phyloP scores from a whole-genome alignment of 2,888 invertebrate species.

The Hydrotaea diabolus region DNA sequence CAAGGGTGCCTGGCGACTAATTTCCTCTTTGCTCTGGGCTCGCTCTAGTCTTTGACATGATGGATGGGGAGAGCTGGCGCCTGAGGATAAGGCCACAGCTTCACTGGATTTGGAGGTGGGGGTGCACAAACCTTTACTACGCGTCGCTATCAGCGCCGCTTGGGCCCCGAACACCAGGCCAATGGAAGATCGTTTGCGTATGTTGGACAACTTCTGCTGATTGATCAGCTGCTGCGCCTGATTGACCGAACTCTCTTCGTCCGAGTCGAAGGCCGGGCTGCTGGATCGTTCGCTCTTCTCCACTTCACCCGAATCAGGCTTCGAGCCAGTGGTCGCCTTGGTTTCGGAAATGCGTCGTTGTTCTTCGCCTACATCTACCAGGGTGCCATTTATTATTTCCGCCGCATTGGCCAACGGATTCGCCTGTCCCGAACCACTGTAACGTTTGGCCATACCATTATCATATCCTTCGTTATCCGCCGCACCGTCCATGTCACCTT shows the following conservation, averaged over 20 bases:
- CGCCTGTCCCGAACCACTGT: conserved; percentile 75
- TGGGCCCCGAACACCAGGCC: conserved; percentile 80
- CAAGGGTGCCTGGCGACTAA: conserved; percentile 84
- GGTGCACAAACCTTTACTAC: conserved; percentile 77
- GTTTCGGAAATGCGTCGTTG: conserved; percentile 75
- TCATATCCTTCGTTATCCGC: conserved; percentile 74
- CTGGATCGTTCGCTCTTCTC: conserved; percentile 92
- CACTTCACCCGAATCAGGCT: conserved; percentile 80
- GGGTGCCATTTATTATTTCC: conserved; percentile 71
- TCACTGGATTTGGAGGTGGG: conserved; percentile 77
- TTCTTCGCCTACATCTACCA: conserved; percentile 66
- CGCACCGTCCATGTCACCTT: conserved; percentile 72
- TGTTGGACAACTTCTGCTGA: conserved; percentile 76
- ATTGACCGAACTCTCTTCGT: conserved; percentile 90
- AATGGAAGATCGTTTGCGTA: conserved; percentile 80
- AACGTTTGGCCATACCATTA: conserved; percentile 72
- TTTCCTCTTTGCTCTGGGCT: conserved; percentile 78
- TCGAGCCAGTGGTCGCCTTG: conserved; percentile 72
- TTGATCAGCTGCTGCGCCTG: conserved; percentile 80
- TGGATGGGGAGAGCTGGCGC: conserved; percentile 67
- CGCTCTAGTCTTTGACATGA: conserved; percentile 69
- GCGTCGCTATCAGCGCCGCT: conserved; percentile 79
- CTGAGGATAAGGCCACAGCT: conserved; percentile 70
- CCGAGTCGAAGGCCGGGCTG: conserved; percentile 96
- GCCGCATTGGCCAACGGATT: conserved; percentile 75